phyloP scores from a whole-genome alignment of 2,113 vertebrate genomes.

The Amphilophus citrinellus region DNA sequence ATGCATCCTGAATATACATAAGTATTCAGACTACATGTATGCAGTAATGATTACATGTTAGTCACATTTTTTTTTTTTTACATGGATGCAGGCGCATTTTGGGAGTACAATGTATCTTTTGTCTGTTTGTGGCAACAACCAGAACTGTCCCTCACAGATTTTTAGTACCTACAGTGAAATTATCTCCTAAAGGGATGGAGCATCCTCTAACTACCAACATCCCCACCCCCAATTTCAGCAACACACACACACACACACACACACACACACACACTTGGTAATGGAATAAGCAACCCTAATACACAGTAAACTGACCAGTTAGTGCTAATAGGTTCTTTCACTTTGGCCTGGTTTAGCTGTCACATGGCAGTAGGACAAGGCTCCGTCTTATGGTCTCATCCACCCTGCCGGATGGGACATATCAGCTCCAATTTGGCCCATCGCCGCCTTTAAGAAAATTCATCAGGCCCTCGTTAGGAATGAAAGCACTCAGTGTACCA shows the following conservation, averaged over 20 bases:
- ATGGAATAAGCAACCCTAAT: conserved; percentile 71
- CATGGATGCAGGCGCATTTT: conserved; percentile 1
- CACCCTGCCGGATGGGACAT: conserved; percentile 74
- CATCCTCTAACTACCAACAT: conserved; percentile 10
- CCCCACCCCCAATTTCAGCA: background rate
- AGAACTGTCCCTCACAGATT: conserved; percentile 29
- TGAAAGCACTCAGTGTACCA: conserved; percentile 78
- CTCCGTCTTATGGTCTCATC: conserved; percentile 62
- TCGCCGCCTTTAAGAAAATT: conserved; percentile 77
- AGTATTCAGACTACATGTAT: background rate
- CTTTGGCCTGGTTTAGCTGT: conserved; percentile 70
- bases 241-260: conserved; percentile 17
- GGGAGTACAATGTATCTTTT: conserved; percentile 28
- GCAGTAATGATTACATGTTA: background rate
- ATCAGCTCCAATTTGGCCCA: conserved; percentile 84
- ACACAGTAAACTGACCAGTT: conserved; percentile 74
- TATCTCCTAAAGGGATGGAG: conserved; percentile 47
- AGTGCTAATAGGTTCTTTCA: conserved; percentile 72
- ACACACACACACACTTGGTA: conserved; percentile 54
- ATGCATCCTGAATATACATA: background rate
- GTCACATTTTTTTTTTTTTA: background rate
- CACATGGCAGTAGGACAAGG: conserved; percentile 80
- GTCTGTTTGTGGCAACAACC: conserved; percentile 38
- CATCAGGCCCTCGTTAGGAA: conserved; percentile 79
- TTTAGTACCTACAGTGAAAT: conserved; percentile 18